Conservation (phyloP, 2,797 vertebrate species). For the Thunnus albacares region DNA sequence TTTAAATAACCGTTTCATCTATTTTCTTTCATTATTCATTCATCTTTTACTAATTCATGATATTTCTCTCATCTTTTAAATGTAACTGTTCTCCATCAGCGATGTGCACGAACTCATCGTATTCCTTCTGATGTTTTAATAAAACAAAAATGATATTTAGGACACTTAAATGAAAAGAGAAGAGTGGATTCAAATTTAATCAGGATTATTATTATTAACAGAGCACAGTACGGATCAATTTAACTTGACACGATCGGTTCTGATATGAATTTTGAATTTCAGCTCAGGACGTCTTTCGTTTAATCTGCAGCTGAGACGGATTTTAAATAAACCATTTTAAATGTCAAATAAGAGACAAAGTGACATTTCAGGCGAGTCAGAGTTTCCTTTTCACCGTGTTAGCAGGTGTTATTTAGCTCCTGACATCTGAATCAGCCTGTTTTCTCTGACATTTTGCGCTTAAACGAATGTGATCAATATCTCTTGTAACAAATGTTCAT, state of each 20-base stretch:
- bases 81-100: no score
- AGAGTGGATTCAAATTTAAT: neutral
- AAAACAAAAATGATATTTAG: neutral
- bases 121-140: neutral
- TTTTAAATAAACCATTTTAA: constrained; percentile 42
- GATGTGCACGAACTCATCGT: neutral
- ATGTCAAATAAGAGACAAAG: constrained; percentile 54
- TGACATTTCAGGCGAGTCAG: constrained; percentile 59
- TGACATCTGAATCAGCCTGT: constrained; percentile 32
- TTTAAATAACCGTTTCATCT: neutral
- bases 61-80: no score
- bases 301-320: neutral
- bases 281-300: neutral
- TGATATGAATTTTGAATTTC: neutral
- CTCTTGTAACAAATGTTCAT: constrained; percentile 22
- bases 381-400: constrained; percentile 12
- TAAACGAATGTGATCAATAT: constrained; percentile 52
- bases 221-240: neutral
- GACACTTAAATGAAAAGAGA: neutral
- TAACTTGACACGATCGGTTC: neutral
- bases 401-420: constrained; percentile 43
- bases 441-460: constrained; percentile 62
- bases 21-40: neutral
- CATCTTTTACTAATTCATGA: neutral
- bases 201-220: neutral